A percentile compares a stretch with the other conserved stretches of the same genome.
Evolutionary conservation across 2,113 vertebrate genomes (phyloP).

Genomic region (Saccopteryx bilineata): DNA sequence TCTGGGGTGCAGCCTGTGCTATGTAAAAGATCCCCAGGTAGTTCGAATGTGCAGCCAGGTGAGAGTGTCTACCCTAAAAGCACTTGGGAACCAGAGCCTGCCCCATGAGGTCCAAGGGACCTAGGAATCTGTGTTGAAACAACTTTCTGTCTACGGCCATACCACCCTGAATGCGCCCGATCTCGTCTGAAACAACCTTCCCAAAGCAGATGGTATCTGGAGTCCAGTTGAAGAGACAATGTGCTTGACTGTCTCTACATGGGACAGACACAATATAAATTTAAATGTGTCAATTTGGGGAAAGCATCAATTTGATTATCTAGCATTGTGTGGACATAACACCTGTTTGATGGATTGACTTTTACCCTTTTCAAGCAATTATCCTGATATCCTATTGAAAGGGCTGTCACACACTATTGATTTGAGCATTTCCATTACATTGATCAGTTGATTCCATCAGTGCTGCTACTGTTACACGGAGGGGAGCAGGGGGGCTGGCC

Average conservation of each 20-base stretch:
- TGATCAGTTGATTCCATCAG: neutral
- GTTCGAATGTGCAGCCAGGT: neutral
- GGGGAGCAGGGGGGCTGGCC: neutral
- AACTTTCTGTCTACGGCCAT: neutral
- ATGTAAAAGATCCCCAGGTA: neutral
- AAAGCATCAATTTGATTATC: neutral
- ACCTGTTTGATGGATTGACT: neutral
- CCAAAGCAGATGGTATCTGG: neutral
- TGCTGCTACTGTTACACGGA: neutral
- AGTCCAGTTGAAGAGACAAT: neutral
- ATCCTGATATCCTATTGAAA: constrained; percentile 14
- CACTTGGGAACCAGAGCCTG: neutral
- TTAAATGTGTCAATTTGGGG: constrained; percentile 16
- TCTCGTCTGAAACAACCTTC: neutral
- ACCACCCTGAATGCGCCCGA: no score
- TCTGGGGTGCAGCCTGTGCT: neutral
- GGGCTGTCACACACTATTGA: neutral
- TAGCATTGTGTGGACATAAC: neutral
- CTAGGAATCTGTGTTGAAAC: neutral
- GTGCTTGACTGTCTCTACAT: neutral
- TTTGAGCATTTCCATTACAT: neutral
- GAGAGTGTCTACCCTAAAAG: neutral
- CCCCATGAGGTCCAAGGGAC: neutral
- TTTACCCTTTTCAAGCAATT: neutral
- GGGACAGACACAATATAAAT: neutral